phyloP scores from a whole-genome alignment of 2,113 vertebrate species.

The Nestor notabilis region DNA sequence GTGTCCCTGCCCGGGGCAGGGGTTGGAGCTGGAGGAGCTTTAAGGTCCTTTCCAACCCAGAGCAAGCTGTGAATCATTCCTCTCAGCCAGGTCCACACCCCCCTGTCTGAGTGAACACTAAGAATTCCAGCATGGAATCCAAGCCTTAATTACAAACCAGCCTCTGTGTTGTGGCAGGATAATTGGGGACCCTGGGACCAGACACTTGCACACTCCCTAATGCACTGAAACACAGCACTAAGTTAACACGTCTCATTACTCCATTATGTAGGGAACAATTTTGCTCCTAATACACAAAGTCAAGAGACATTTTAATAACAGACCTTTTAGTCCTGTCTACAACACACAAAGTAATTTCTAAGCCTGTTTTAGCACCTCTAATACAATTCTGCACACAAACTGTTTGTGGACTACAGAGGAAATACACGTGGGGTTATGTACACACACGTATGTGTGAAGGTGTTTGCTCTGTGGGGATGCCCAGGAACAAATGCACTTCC shows the following conservation, averaged over 20 bases:
- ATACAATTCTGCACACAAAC: background rate
- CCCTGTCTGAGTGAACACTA: background rate
- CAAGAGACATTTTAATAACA: background rate
- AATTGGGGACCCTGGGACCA: background rate
- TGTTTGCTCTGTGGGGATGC: background rate
- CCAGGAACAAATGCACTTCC: background rate
- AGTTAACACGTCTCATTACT: background rate
- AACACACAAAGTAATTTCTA: background rate
- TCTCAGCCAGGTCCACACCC: background rate
- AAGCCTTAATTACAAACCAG: slow-evolving; percentile 2
- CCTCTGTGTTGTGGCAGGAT: background rate
- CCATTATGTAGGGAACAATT: background rate
- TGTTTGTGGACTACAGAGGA: fast-evolving
- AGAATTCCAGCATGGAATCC: background rate
- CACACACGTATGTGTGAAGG: fast-evolving
- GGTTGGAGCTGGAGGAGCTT: background rate
- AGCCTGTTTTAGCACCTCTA: background rate
- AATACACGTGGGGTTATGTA: fast-evolving
- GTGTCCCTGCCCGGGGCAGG: background rate
- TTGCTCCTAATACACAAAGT: background rate
- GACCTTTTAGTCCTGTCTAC: background rate
- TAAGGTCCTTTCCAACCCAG: background rate
- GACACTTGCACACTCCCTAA: background rate
- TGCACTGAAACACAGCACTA: background rate
- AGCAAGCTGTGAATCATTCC: background rate